Evolutionary conservation across 92 coral and sea anemone genomes (phyloP).

Genomic region (Diadumene lineata): DNA sequence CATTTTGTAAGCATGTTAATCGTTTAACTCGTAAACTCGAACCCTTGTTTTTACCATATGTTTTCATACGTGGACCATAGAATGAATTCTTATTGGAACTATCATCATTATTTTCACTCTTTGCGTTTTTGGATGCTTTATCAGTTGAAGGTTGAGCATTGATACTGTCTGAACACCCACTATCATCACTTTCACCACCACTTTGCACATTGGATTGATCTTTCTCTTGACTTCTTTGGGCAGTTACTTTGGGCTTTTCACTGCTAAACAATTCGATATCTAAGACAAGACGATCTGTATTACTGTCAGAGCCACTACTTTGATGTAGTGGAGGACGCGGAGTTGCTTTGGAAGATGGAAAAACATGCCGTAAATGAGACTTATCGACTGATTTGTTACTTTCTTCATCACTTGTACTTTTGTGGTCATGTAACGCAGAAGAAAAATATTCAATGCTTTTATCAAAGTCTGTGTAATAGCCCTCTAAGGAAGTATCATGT

Average conservation of each 20-base stretch:
- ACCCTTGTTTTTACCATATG: not conserved
- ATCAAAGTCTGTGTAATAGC: not conserved
- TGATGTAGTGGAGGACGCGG: conserved; percentile 3
- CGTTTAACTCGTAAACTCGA: not conserved
- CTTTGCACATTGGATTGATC: no score
- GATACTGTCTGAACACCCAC: no score
- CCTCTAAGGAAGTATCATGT: not conserved
- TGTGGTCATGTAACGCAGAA: not conserved
- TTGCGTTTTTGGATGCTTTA: not conserved
- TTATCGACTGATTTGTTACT: not conserved
- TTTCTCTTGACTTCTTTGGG: no score
- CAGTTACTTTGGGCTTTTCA: no score
- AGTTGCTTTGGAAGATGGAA: conserved; percentile 1
- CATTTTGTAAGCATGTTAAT: not conserved
- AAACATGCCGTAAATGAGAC: not conserved
- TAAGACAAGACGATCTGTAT: no score
- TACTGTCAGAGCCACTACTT: not conserved
- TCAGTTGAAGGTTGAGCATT: no score
- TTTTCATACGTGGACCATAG: not conserved
- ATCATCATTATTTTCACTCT: not conserved
- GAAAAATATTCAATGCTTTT: not conserved
- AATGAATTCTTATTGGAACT: conserved; percentile 8
- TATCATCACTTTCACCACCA: no score
- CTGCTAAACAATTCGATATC: no score
- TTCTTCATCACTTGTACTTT: not conserved